Base-by-base conservation (phyloP, 1,140 invertebrate genomes). In the Bombus haemorrhoidalis region DNA sequence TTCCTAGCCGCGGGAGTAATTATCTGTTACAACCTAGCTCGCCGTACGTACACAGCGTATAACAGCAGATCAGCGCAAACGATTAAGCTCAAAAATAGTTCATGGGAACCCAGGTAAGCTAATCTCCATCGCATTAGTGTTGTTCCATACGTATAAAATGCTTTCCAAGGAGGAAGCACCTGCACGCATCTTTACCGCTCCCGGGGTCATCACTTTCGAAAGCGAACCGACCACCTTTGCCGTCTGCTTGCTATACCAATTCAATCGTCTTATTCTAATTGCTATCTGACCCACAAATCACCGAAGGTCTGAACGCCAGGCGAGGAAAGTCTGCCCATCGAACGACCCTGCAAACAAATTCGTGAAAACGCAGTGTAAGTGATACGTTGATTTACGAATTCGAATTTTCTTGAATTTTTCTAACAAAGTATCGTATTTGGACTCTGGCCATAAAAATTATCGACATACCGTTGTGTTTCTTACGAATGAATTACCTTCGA, bases 11-110 rank as follows among this genome's bases (percentile, higher is more conserved):
- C 18, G 34, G 43, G 76, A 77, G 89, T 90, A 91, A 91, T 91
- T 91, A 91, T 91, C 89, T 91, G 89, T 90, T 91, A 91, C 89
- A 90, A 86, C 72, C 75, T 62, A 64, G 59, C 68, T 15, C 47
- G 34, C 71, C 37, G 43, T 81, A 79, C 32, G 85, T 87, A 82
- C 77, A 83, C 73, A 39, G 80, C 85, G 89, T 86, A 84, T 88
- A 88, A 90, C 89, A 91, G 91, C 91, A 93, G 93, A 94, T 94
- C 93, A 93, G 90, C 92, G 91, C 92, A 91, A 66, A 92, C 91
- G 91, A 93, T 94, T 91, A 93, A 93, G 91, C 92, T 91, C 92
- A 92, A 94, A 94, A 94, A 94, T 94, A 94, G 93, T 91, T 90
- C 93, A 94, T 94, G 94, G 92, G 94, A 94, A 94, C 91, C 87